Evolutionary conservation across 2,888 invertebrate species (phyloP), one percentile per base, ranked within the genome.

Genomic region (Dichetophora obliterata): DNA sequence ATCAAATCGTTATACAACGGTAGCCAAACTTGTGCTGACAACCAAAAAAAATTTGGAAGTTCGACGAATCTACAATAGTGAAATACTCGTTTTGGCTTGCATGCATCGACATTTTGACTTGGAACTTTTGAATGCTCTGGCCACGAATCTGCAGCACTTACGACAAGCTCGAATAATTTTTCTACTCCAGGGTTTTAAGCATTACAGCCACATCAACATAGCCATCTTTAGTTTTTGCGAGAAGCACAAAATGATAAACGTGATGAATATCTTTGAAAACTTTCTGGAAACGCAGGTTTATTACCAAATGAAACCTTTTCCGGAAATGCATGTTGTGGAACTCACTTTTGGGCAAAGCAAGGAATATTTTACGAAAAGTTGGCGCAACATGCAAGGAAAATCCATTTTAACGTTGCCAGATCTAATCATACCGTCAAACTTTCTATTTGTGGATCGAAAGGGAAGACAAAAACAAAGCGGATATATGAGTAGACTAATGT

Each of bases 371-470:
- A 69, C 78, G 5, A 50, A 72, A 34, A 75, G 75, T 16, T 27
- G 77, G 34, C 61, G 34, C 11, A 54, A 79, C 16, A 48, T 79
- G 65, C 48, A 70, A 6, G 78, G 77, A 9, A 57, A 68, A 24
- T 16, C 75, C 0, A 6, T 79, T 2, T 37, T 66, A 14, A 72
- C 75, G 3, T 6, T 77, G 9, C 54, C 80, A 0, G 82, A 84
- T 77, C 78, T 81, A 4, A 2, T 81, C 43, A 75, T 78, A 3
- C 85, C 85, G 0, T 75, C n/a, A 82, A 0, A 74, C 83, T 4
- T 81, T 85, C 59, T 14, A 79, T 3, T 81, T 43, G 43, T 52
- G 0, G 78, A 83, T 34, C 19, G 9, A 0, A 75, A 11, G 0
- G 83, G 82, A 0, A 11, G 79, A 14, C 0, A 71, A 0, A 61